These are phyloP conservation scores for Latheticus oryzae DNA, from an alignment of 2,888 invertebrate species.

Conservation along the genomic window DNA sequence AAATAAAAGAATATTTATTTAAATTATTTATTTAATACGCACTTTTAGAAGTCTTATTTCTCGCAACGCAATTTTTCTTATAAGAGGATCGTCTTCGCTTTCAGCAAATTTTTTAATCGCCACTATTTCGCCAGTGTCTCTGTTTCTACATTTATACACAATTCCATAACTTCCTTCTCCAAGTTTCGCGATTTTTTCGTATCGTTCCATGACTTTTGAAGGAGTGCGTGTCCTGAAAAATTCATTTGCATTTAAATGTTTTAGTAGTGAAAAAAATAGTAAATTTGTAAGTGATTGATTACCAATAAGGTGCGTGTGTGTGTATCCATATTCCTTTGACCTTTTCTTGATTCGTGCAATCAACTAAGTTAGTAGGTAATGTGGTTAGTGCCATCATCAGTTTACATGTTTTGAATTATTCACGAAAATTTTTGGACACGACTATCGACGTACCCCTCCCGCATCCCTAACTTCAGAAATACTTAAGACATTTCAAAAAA, in stretches of 20 bases:
- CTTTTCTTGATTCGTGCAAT: conserved; percentile 33
- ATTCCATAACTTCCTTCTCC: conserved; percentile 97
- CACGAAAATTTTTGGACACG: conserved; percentile 30
- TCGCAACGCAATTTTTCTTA: conserved; percentile 93
- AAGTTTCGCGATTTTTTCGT: conserved; percentile 93
- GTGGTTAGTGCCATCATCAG: conserved; percentile 33
- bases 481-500: conserved; percentile 33
- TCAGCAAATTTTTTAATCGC: conserved; percentile 98
- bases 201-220: conserved; percentile 91
- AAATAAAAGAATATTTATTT: conserved; percentile 47
- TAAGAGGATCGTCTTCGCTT: conserved; percentile 96
- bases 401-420: conserved; percentile 20
- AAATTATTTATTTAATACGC: conserved; percentile 35
- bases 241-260: not conserved
- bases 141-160: conserved; percentile 95
- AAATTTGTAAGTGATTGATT: conserved; percentile 16
- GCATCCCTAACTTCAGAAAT: conserved; percentile 14
- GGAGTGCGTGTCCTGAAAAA: conserved; percentile 80
- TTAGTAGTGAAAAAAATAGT: not conserved
- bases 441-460: conserved; percentile 2
- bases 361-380: conserved; percentile 30
- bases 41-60: conserved; percentile 97
- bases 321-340: conserved; percentile 31
- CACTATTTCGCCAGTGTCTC: conserved; percentile 93
- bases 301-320: conserved; percentile 40